Base-by-base conservation (phyloP, 2,797 vertebrate species). In the Smutsia gigantea region DNA sequence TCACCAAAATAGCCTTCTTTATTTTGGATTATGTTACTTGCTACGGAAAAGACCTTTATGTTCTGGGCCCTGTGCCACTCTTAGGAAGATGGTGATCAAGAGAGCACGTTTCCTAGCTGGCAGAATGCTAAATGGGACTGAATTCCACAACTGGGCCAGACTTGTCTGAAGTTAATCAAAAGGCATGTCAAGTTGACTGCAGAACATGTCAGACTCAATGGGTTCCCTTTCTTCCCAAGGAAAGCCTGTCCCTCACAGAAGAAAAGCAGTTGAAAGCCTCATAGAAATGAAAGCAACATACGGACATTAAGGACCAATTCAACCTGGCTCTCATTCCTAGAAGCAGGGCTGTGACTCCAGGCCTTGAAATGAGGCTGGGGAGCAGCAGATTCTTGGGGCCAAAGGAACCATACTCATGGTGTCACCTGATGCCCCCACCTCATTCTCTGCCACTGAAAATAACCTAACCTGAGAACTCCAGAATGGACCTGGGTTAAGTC, bases 221-320 rank as follows among this genome's bases (percentile, higher is more conserved):
- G 77, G 74, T 79, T 74, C 42, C 39, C 59, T 89, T 96, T 93
- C 89, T 95, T 97, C 71, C 89, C 71, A 68, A 0, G 5, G 71
- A 86, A 95, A 94, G 55, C 72, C 84, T 68, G 71, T 92, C 93
- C 37, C 31, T 90, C 84, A 83, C 37, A 93, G 93, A 87, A 94
- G 86, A 94, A 96, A 94, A 83, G 90, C n/a, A 86, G 92, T 1
- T 86, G 93, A 97, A 97, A 94, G 78, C 29, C 78, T 55, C 59
- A 68, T 1, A 91, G 89, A 89, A 95, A 71, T 37, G 34, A 94
- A 95, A 91, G 46, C 49, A 72, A 71, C 39, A 53, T 27, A 66
- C 66, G 46, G 90, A 69, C 68, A 21, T 68, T 77, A 78, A 95
- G 93, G 92, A 71, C 59, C 64, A 79, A 27, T 46, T 71, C 21